Base-by-base conservation (phyloP, 1,140 invertebrate species). In the Episyrphus balteatus region DNA sequence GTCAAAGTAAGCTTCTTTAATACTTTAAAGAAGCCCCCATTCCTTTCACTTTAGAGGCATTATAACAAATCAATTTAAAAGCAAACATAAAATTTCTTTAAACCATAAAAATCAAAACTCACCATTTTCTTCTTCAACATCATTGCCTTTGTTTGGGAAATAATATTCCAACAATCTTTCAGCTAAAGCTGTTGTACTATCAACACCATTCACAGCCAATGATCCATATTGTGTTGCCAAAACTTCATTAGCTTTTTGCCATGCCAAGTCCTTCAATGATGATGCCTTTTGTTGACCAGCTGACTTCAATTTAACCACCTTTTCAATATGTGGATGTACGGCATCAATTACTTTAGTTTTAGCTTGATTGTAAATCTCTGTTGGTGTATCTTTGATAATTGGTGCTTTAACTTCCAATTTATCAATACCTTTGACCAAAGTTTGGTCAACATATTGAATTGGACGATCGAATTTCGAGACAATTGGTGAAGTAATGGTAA, bases 361-460 rank as follows among this genome's bases (percentile, higher is more conserved):
- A 5, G 80, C 81, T 36, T 80, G 79, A 43, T 80, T 79, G 39
- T 81, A 81, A 51, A 86, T 83, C 72, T 82, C 74, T 55, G 79
- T 77, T 2, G 82, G 82, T 37, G 77, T 74, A 49, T 82, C 76
- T 38, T 79, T 80, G 31, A 85, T 79, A 2, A 84, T 70, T 0
- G 82, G 82, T 5, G 84, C 73, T 49, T 76, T 77, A 47, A 78
- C 70, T 62, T 84, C 81, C 15, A 86, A 72, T 48, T 76, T 73
- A 43, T 82, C 79, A 33, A 86, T 73, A 19, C 77, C 79, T 36
- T 74, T 73, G 41, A 81, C 82, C 2, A 84, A 60, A 7, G 74
- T 78, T 32, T 78, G 72, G 61, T 86, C 82, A 8, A 83, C 77
- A 48, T 73, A 75, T n/a, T 78, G 73, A 12, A 84, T 77, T 9